A percentile compares a stretch with the other conserved stretches of the same genome.
Evolutionary conservation across 2,797 vertebrate genomes (phyloP).

Genomic region (Helicolenus hilgendorfi): DNA sequence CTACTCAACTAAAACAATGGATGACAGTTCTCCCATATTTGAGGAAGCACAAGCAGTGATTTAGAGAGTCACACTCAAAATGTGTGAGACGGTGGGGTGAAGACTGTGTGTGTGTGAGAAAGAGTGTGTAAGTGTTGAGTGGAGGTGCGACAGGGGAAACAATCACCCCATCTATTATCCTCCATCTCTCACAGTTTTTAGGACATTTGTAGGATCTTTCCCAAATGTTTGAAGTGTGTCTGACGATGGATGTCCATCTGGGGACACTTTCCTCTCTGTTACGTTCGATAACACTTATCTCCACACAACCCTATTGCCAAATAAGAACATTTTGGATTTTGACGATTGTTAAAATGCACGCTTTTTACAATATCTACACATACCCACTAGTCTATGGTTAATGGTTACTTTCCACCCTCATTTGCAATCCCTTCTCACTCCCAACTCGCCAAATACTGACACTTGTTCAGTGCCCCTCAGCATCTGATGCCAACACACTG

Average conservation of each 20-base stretch:
- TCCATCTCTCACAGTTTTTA: constrained; percentile 13
- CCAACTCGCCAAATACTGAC: too few relatives aligned
- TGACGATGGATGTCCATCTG: neutral
- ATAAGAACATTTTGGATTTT: neutral
- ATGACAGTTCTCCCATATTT: constrained; percentile 59
- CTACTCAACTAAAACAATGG: constrained; percentile 64
- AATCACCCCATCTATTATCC: constrained; percentile 24
- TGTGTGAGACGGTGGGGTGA: constrained; percentile 36
- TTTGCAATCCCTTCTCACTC: too few relatives aligned
- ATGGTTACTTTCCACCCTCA: neutral
- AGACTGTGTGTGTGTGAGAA: neutral
- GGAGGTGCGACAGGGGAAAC: constrained; percentile 41
- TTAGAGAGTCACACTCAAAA: constrained; percentile 58
- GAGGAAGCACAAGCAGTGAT: constrained; percentile 65
- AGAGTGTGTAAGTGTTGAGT: constrained; percentile 15
- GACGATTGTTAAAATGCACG: too few relatives aligned
- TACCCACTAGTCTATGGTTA: neutral
- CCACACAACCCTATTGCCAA: neutral
- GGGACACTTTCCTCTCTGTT: neutral
- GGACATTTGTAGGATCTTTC: neutral
- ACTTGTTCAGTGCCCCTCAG: too few relatives aligned
- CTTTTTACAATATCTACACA: neutral
- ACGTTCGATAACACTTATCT: neutral
- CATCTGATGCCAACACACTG: too few relatives aligned
- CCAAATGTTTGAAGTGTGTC: neutral